Conservation (phyloP, 2,888 invertebrate species). For the Meiosimyza platycephala region DNA sequence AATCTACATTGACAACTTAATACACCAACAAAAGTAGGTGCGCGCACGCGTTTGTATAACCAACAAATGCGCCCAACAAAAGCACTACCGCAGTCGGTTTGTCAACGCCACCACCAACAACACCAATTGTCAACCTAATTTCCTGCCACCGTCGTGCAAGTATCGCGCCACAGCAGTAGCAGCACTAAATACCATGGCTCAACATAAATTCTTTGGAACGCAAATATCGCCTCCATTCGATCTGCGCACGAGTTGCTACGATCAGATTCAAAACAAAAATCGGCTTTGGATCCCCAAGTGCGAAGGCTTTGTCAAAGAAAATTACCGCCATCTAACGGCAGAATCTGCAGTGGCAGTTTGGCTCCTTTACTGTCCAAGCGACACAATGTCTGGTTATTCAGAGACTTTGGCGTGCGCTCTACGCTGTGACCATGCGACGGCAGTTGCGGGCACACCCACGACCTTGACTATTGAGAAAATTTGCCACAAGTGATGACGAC, state of each 20-base stretch:
- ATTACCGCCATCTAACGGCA: constrained; percentile 21
- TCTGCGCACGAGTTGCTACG: constrained; percentile 32
- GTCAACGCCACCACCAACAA: not conserved
- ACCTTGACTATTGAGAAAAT: constrained; percentile 26
- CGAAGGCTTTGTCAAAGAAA: constrained; percentile 34
- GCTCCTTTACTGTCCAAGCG: constrained; percentile 28
- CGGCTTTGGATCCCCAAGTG: constrained; percentile 10
- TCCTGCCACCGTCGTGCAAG: not conserved
- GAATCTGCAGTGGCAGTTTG: not conserved
- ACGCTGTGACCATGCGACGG: constrained; percentile 7
- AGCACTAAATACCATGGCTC: constrained; percentile 16
- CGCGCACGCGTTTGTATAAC: constrained; percentile 5
- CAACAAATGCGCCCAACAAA: no score
- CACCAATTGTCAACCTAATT: constrained; percentile 35
- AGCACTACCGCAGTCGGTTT: no score
- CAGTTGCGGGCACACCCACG: constrained; percentile 27
- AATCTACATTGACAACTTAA: constrained; percentile 29
- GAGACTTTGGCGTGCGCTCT: constrained; percentile 2
- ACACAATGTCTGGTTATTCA: constrained; percentile 32
- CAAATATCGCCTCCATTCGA: constrained; percentile 28
- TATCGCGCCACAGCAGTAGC: constrained; percentile 3
- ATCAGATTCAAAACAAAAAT: constrained; percentile 13
- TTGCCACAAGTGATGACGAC: constrained; percentile 15
- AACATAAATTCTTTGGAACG: constrained; percentile 25
- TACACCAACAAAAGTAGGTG: constrained; percentile 3